These are phyloP conservation scores for Melanotaenia nigrans DNA, from an alignment of 2,797 vertebrate species.

Conservation along the genomic window DNA sequence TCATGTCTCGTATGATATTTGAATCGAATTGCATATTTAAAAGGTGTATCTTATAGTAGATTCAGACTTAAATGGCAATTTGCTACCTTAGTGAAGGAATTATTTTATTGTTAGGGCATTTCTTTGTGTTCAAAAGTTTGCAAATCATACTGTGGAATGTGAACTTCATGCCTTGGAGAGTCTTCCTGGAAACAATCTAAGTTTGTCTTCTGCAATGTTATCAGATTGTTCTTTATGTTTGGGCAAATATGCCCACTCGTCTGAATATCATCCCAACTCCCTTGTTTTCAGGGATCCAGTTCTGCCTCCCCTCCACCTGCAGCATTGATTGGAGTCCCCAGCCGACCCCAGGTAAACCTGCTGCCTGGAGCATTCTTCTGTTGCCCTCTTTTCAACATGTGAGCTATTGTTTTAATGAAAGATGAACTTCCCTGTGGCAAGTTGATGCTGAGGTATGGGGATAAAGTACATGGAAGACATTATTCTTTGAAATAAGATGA, in stretches of 20 bases:
- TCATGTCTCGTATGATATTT: neutral
- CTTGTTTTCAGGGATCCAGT: constrained; percentile 85
- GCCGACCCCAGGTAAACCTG: constrained; percentile 80
- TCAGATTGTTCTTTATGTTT: constrained; percentile 43
- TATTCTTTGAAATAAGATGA: neutral
- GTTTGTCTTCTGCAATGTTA: constrained; percentile 24
- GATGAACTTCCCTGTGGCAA: constrained; percentile 8
- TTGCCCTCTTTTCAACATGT: constrained; percentile 8
- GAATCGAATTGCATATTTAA: neutral
- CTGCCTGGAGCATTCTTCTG: constrained; percentile 24
- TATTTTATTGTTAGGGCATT: no score
- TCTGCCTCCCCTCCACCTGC: constrained; percentile 82
- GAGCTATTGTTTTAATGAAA: constrained; percentile 8
- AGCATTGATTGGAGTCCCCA: constrained; percentile 78
- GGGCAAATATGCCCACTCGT: constrained; percentile 52
- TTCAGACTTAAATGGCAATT: neutral
- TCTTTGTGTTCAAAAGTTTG: neutral
- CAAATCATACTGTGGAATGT: neutral
- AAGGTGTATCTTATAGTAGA: neutral
- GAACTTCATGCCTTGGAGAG: neutral
- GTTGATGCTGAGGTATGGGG: neutral
- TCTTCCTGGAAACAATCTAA: constrained; percentile 10
- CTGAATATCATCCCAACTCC: constrained; percentile 68
- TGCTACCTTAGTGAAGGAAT: no score
- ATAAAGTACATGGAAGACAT: neutral